Evolutionary conservation across 2,888 invertebrate genomes (phyloP), one percentile per base, ranked within the genome.

Genomic region (Nemotelus nigrinus): DNA sequence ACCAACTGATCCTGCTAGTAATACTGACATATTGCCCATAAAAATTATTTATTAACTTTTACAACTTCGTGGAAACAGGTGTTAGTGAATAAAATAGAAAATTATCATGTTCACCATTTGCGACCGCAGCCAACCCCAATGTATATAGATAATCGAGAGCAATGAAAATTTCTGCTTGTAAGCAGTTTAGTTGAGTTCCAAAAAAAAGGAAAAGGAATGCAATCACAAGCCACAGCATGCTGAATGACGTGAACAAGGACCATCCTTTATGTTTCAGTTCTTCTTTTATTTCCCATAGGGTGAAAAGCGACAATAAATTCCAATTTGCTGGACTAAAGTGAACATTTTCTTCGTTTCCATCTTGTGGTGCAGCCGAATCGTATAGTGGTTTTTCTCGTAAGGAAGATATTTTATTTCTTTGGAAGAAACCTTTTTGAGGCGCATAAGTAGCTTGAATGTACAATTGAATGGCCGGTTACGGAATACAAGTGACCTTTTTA

Each of bases 401-500:
- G 65, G 47, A 45, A 45, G n/a, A 3, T 47, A 65, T 65, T 65
- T 65, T 45, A n/a, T 45, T 65, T 47, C 65, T 47, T 47, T 45
- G 44, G 65, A 45, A n/a, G 65, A 47, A 65, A 45, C 45, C 47
- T 65, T 63, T 47, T 8, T 63, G 63, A 63, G 8, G 41, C 5
- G 2, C 3, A 63, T 41, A 63, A 7, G 39, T 4, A 6, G 10
- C 41, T 55, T 44, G 53, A 39, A 53, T 72, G 67, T 67, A 77
- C 78, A 78, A 45, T 78, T 78, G 74, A 76, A 72, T 78, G 77
- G 72, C 74, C 77, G 10, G 53, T 44, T 43, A 64, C 72, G 72
- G 78, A 78, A 78, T 78, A 78, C 77, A 78, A 78, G 78, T 78
- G 77, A 77, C 78, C 78, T 78, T 74, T 78, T 78, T 78, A 78